Conservation (phyloP, 2,888 invertebrate genomes). For the Sphaerophoria taeniata region DNA sequence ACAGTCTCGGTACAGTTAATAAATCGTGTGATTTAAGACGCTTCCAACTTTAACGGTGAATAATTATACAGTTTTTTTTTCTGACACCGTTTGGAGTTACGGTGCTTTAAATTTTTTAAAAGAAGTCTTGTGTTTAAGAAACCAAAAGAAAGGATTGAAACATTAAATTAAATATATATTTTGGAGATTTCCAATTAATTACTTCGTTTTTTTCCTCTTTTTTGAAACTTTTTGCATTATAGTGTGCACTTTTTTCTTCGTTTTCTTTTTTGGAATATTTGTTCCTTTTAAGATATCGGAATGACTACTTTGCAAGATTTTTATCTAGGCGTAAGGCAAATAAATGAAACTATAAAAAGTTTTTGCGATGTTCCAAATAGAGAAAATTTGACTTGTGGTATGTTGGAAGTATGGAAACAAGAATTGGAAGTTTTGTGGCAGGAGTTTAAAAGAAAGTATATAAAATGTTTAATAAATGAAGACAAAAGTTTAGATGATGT, state of each 20-base stretch:
- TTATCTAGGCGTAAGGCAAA: not conserved
- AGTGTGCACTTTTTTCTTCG: not conserved
- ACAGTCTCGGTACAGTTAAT: too few species aligned
- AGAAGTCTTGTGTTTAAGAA: too few species aligned
- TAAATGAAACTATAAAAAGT: not conserved
- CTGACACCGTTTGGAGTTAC: too few species aligned
- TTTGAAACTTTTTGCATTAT: slow-evolving; percentile 1
- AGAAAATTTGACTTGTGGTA: not conserved
- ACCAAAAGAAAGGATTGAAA: too few species aligned
- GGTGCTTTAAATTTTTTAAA: too few species aligned
- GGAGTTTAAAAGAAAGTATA: not conserved
- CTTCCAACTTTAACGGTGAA: too few species aligned
- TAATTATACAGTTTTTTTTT: too few species aligned
- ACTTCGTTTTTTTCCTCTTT: not conserved
- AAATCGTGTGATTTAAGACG: too few species aligned
- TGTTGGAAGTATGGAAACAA: slow-evolving; percentile 4
- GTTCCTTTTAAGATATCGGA: not conserved
- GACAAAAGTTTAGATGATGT: not conserved
- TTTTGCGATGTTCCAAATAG: not conserved
- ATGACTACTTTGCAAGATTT: not conserved
- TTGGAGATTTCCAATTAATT: not conserved
- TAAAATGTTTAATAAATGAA: not conserved
- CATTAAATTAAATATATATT: not conserved
- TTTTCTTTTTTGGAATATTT: not conserved
- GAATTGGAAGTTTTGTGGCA: slow-evolving; percentile 19